phyloP scores from a whole-genome alignment of 2,888 invertebrate species.

The Thereva unica region DNA sequence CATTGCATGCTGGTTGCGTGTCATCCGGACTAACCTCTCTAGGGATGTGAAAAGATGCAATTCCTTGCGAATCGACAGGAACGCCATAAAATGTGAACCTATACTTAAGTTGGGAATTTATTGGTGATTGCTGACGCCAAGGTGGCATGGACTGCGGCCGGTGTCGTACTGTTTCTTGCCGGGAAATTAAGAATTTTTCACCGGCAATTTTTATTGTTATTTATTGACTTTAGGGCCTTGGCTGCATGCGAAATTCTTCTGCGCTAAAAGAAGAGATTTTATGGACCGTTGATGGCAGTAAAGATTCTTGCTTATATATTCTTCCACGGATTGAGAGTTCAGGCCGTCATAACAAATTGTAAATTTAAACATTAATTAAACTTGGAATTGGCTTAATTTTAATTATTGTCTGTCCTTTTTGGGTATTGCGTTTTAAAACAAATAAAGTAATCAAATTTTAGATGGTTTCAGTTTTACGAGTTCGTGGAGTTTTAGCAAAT shows the following conservation, averaged over 20 bases:
- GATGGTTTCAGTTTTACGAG: too few relatives aligned
- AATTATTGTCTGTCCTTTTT: slow-evolving; percentile 13
- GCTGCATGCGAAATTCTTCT: background rate
- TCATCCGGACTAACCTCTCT: background rate
- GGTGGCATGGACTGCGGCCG: slow-evolving; percentile 7
- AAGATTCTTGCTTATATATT: slow-evolving; percentile 4
- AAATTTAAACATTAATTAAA: slow-evolving; percentile 1
- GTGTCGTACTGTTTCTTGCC: background rate
- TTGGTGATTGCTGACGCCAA: slow-evolving; percentile 13
- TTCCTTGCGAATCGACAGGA: slow-evolving; percentile 20
- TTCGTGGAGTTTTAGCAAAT: too few relatives aligned
- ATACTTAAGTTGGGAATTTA: slow-evolving; percentile 31
- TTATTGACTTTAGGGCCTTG: slow-evolving; percentile 12
- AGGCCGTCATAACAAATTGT: slow-evolving; percentile 31
- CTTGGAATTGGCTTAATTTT: slow-evolving; percentile 19
- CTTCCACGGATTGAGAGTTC: slow-evolving; percentile 12
- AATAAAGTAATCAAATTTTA: too few relatives aligned
- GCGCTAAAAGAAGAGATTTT: background rate
- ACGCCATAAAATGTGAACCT: slow-evolving; percentile 23
- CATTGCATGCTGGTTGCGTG: background rate
- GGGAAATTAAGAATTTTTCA: slow-evolving; percentile 18
- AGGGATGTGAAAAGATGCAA: slow-evolving; percentile 2
- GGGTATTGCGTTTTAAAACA: too few relatives aligned
- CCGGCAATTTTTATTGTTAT: slow-evolving; percentile 19
- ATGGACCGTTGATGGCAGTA: background rate